Evolutionary conservation across 2,797 vertebrate genomes (phyloP).

Genomic region (Amblyraja radiata): DNA sequence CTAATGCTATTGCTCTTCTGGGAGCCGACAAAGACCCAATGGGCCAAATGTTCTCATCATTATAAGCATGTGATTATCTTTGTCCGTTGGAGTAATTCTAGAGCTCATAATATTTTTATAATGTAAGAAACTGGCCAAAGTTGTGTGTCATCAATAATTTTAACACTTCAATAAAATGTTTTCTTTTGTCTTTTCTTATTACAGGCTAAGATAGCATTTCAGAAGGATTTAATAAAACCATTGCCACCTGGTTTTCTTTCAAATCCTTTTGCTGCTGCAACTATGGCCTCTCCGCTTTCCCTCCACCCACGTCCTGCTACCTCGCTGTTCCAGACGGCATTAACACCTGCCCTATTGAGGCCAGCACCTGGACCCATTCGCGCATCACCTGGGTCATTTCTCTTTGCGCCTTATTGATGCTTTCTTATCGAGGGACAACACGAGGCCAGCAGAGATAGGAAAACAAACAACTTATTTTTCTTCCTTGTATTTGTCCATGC

Average conservation of each 20-base stretch:
- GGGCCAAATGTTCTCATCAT: too few relatives aligned
- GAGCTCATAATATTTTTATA: neutral
- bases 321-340: conserved; percentile 72
- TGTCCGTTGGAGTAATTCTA: neutral
- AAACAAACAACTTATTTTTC: conserved; percentile 42
- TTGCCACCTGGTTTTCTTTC: conserved; percentile 77
- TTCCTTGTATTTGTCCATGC: conserved; percentile 39
- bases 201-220: conserved; percentile 78
- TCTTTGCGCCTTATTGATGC: conserved; percentile 79
- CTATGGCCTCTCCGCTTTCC: conserved; percentile 63
- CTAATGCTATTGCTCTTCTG: too few relatives aligned
- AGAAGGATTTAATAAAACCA: conserved; percentile 79
- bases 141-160: neutral
- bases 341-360: conserved; percentile 74
- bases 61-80: neutral
- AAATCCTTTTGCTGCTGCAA: conserved; percentile 65
- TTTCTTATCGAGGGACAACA: conserved; percentile 28
- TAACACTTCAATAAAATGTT: neutral
- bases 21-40: too few relatives aligned
- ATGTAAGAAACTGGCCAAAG: neutral
- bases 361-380: conserved; percentile 81
- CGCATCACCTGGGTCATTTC: conserved; percentile 73
- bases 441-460: conserved; percentile 46
- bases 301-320: conserved; percentile 67
- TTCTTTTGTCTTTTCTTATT: conserved; percentile 38